These are phyloP conservation scores for Catostomus latipinnis DNA, from an alignment of 2,797 vertebrate species.

Conservation along the genomic window DNA sequence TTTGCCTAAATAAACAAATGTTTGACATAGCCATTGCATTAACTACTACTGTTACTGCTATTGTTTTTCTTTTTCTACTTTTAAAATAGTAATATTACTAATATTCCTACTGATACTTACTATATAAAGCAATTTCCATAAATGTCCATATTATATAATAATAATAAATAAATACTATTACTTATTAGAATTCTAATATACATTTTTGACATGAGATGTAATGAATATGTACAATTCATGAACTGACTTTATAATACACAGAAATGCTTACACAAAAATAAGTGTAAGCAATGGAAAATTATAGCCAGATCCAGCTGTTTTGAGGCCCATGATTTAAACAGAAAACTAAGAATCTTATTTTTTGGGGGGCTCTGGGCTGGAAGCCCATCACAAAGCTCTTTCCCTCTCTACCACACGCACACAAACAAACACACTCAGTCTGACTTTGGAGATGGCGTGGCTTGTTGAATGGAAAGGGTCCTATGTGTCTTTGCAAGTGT, in stretches of 20 bases:
- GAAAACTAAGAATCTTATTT: conserved; percentile 39
- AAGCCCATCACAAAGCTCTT: conserved; percentile 39
- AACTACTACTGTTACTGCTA: neutral
- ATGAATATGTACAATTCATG: neutral
- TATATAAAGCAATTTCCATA: neutral
- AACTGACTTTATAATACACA: conserved; percentile 1
- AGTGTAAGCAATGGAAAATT: conserved; percentile 41
- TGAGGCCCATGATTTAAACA: conserved; percentile 45
- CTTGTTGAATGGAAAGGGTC: conserved; percentile 37
- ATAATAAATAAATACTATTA: neutral
- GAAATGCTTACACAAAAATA: conserved; percentile 8
- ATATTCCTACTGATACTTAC: neutral
- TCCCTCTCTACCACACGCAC: conserved; percentile 37
- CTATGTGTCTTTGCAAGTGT: conserved; percentile 37
- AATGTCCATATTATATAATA: too few relatives aligned
- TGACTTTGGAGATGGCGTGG: conserved; percentile 35
- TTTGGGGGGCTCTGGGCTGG: conserved; percentile 15
- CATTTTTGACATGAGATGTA: neutral
- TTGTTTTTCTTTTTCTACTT: neutral
- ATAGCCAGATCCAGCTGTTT: conserved; percentile 41
- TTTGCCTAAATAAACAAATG: neutral
- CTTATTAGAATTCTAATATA: too few relatives aligned
- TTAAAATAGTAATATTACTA: neutral
- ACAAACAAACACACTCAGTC: conserved; percentile 32
- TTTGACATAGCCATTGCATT: conserved; percentile 5